phyloP scores from a whole-genome alignment of 2,113 vertebrate species.

The Antennarius striatus region DNA sequence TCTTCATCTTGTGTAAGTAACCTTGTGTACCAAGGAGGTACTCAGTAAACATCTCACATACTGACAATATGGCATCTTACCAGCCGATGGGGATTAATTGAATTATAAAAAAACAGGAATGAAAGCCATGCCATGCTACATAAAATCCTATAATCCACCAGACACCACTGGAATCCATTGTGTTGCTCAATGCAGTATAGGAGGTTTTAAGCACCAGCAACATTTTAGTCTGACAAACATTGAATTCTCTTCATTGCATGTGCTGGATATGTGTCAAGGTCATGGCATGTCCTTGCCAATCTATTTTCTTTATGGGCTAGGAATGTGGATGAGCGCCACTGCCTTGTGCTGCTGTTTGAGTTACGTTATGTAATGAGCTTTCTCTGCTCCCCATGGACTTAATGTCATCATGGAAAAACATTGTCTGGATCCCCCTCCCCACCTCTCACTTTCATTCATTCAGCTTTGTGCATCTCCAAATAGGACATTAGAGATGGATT shows the following conservation, averaged over 20 bases:
- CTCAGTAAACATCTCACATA: slow-evolving; percentile 13
- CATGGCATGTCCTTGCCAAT: slow-evolving; percentile 51
- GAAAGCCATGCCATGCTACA: background rate
- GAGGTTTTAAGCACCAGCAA: background rate
- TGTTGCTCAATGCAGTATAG: background rate
- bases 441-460: slow-evolving; percentile 40
- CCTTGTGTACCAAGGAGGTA: too few relatives aligned
- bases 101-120: slow-evolving; percentile 11
- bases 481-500: slow-evolving; percentile 73
- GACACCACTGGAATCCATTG: background rate
- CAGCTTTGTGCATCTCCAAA: slow-evolving; percentile 53
- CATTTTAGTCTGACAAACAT: slow-evolving; percentile 6
- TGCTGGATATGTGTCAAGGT: slow-evolving; percentile 62
- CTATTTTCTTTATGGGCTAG: slow-evolving; percentile 55
- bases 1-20: too few relatives aligned
- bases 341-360: slow-evolving; percentile 44
- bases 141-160: slow-evolving; percentile 27
- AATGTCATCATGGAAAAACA: slow-evolving; percentile 72
- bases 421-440: slow-evolving; percentile 51
- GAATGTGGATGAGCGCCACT: slow-evolving; percentile 42
- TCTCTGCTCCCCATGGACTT: slow-evolving; percentile 56
- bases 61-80: background rate
- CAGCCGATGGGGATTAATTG: slow-evolving; percentile 3
- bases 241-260: slow-evolving; percentile 34
- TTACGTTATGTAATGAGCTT: slow-evolving; percentile 69